A percentile compares a stretch with the other conserved stretches of the same genome.
Conservation (phyloP, 1,140 invertebrate genomes). For the Acyrthosiphon pisum region DNA sequence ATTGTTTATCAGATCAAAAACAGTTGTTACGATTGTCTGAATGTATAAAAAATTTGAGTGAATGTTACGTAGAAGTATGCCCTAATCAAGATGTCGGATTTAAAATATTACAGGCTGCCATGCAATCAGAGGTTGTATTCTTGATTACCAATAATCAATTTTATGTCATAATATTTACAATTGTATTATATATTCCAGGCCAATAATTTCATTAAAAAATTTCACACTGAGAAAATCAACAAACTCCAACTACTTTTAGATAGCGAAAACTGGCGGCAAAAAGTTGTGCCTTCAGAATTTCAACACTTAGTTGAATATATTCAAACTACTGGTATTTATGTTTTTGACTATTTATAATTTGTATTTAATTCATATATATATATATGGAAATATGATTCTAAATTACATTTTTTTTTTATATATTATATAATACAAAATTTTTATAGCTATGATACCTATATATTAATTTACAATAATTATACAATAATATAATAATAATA, state of each 20-base stretch:
- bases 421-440: too few relatives aligned
- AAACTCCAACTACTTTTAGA: conserved; percentile 87
- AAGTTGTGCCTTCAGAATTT: conserved; percentile 73
- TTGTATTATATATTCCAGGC: conserved; percentile 70
- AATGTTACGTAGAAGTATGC: conserved; percentile 47
- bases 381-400: too few relatives aligned
- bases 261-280: conserved; percentile 90
- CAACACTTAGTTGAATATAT: conserved; percentile 77
- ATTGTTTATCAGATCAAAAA: conserved; percentile 53
- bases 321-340: conserved; percentile 64
- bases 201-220: conserved; percentile 87
- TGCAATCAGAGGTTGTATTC: conserved; percentile 52
- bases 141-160: neutral
- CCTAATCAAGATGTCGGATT: conserved; percentile 50
- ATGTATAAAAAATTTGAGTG: conserved; percentile 45
- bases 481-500: too few relatives aligned
- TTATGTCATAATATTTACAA: neutral
- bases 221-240: conserved; percentile 86
- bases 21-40: conserved; percentile 34
- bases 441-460: too few relatives aligned
- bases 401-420: too few relatives aligned
- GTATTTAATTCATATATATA: neutral
- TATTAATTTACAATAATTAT: too few relatives aligned
- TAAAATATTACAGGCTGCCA: conserved; percentile 48
- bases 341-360: neutral